Base-by-base conservation (phyloP, 2,113 vertebrate genomes). In the Xerus inauris region DNA sequence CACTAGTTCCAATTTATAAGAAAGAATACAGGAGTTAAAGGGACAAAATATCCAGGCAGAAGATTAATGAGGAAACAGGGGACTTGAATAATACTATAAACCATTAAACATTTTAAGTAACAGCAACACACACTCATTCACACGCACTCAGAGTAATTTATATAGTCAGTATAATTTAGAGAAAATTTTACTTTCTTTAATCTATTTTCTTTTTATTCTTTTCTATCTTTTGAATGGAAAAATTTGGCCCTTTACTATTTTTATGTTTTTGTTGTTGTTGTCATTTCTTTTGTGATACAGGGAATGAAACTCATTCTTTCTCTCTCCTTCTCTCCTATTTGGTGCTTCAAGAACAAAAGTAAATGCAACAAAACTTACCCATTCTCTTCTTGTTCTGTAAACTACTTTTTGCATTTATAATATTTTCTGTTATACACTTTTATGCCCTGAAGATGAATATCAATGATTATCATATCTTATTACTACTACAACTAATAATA, bases 381-480 rank as follows among this genome's bases (percentile, higher is more conserved):
- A 87, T 80, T 85, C 6, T 75, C 45, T 6, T 77, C 40, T 87
- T 79, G 65, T 5, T 91, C 59, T 96, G 2, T 90, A 87, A 57
- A 87, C 47, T 94, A 22, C 7, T 59, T 32, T 19, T 51, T 62
- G 8, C 45, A 67, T 96, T 94, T 94, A 4, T 67, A 82, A 5
- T 91, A 85, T 92, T 95, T 97, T 94, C n/a, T 57, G 26, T 87
- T 51, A 71, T 57, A 30, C 49, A 24, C 16, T 47, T 89, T 69
- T 38, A 11, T 64, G 10, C 32, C 45, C 38, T 67, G 42, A 7
- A 82, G 6, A 76, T 81, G 30, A 93, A 62, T 69, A 82, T 86
- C 47, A 88, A 17, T 95, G 69, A n/a, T 42, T 69, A 62, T 45
- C 59, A 65, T 84, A 85, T 76, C 5, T 85, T 71, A 17, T 81